A percentile compares a stretch with the other conserved stretches of the same genome.
Evolutionary conservation across 2,888 invertebrate species (phyloP).

Genomic region (Drosophila neotestacea): DNA sequence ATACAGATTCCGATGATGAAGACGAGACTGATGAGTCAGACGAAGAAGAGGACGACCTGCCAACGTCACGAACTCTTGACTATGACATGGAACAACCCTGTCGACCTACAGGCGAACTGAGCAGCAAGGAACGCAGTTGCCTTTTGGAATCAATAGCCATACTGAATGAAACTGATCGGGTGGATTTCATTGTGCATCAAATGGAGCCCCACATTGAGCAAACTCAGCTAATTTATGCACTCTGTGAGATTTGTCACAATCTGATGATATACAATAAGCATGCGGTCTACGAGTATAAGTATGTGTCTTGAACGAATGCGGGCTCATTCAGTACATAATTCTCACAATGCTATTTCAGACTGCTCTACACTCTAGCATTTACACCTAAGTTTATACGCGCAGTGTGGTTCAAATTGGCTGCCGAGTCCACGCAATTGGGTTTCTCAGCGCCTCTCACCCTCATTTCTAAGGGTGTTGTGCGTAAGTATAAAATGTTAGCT

Average conservation of each 20-base stretch:
- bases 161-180: constrained; percentile 88
- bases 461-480: constrained; percentile 85
- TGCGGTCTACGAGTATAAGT: constrained; percentile 94
- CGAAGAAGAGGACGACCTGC: constrained; percentile 55
- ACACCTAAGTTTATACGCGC: constrained; percentile 91
- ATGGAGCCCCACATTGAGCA: constrained; percentile 84
- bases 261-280: constrained; percentile 92
- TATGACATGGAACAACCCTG: constrained; percentile 60
- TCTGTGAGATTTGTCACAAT: constrained; percentile 93
- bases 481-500: constrained; percentile 73
- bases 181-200: constrained; percentile 86
- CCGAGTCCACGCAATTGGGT: constrained; percentile 84
- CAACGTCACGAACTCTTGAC: constrained; percentile 47
- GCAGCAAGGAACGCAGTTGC: constrained; percentile 75
- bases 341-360: constrained; percentile 84
- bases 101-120: constrained; percentile 57
- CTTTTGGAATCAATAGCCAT: constrained; percentile 86
- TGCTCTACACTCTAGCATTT: constrained; percentile 92
- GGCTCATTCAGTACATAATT: neutral
- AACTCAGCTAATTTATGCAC: constrained; percentile 87
- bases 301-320: constrained; percentile 19
- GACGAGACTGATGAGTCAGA: constrained; percentile 75
- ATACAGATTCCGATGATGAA: constrained; percentile 77
- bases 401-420: constrained; percentile 88
- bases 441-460: constrained; percentile 84